Percentiles rank a stretch among this genome's conserved stretches.
Conservation (phyloP, 2,113 vertebrate species). For the Edolisoma coerulescens region DNA sequence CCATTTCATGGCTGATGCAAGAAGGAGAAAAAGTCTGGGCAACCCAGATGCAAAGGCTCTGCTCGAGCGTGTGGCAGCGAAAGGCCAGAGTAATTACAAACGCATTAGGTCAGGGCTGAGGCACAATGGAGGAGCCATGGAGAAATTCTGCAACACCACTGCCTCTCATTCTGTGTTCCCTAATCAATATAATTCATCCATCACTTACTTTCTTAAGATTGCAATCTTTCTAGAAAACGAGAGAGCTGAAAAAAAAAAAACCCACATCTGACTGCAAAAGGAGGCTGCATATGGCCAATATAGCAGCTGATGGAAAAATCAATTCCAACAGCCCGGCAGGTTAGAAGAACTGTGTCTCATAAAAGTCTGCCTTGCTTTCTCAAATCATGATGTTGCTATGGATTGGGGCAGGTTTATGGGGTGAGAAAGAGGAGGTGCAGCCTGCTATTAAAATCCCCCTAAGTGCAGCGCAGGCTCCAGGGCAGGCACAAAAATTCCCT, state of each 20-base stretch:
- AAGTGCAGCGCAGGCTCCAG: neutral
- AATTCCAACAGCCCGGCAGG: neutral
- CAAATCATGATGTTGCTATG: conserved; percentile 19
- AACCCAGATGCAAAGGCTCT: neutral
- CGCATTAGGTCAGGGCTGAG: neutral
- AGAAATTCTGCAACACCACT: conserved; percentile 21
- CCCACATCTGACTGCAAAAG: neutral
- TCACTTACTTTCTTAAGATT: conserved; percentile 46
- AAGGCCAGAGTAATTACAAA: neutral
- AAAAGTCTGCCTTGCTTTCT: conserved; percentile 22
- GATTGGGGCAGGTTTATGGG: conserved; percentile 41
- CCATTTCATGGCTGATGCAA: neutral
- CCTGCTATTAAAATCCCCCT: neutral
- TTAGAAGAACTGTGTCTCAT: conserved; percentile 33
- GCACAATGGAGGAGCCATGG: neutral
- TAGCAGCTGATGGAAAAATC: conserved; percentile 3
- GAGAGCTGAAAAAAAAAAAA: neutral
- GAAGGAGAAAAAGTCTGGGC: neutral
- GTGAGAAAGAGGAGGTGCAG: neutral
- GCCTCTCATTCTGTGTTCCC: neutral
- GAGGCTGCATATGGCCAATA: conserved; percentile 16
- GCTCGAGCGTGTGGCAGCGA: neutral
- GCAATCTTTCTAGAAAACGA: conserved; percentile 13
- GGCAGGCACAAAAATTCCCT: neutral
- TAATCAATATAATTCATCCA: conserved; percentile 54